Conservation (phyloP, 1,140 invertebrate species). For the Lasioglossum baleicum region DNA sequence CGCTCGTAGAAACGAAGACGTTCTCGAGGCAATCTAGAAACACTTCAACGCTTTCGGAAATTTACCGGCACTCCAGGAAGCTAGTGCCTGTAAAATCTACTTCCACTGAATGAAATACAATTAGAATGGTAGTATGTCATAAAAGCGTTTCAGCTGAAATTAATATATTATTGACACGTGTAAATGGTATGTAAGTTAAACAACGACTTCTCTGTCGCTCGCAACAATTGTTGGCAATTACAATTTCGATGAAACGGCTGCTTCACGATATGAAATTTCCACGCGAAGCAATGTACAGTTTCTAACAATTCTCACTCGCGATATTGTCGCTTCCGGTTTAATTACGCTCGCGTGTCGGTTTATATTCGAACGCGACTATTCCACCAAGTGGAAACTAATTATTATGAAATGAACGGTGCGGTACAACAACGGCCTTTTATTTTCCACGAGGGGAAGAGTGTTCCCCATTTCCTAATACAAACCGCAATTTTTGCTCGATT, state of each 20-base stretch:
- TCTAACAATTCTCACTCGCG: not conserved
- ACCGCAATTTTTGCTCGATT: too few species aligned
- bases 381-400: not conserved
- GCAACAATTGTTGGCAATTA: not conserved
- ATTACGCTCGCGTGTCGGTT: not conserved
- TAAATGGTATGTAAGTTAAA: too few species aligned
- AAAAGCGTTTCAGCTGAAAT: too few species aligned
- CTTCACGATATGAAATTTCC: not conserved
- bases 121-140: too few species aligned
- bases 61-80: too few species aligned
- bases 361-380: not conserved
- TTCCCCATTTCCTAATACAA: too few species aligned
- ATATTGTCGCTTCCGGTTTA: constrained; percentile 5
- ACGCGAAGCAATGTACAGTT: not conserved
- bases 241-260: not conserved
- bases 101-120: too few species aligned
- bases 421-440: not conserved
- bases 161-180: too few species aligned
- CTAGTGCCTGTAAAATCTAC: too few species aligned
- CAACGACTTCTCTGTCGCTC: not conserved
- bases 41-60: too few species aligned
- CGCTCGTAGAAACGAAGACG: too few species aligned
- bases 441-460: not conserved
- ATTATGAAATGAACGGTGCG: not conserved
- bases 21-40: too few species aligned